phyloP scores from a whole-genome alignment of 2,797 vertebrate species.

The Galagoides demidoff region DNA sequence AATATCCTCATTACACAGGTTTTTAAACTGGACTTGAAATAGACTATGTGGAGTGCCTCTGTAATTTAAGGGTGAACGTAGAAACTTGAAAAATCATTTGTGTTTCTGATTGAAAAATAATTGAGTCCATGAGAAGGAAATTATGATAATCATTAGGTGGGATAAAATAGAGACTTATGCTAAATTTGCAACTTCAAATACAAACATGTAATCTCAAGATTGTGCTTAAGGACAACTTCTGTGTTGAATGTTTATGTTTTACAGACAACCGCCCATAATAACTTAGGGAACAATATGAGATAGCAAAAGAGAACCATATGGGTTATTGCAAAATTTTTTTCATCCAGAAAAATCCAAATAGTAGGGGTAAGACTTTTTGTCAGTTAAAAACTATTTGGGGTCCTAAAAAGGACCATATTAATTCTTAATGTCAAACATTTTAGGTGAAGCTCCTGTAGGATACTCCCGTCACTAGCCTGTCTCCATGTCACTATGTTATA shows the following conservation, averaged over 20 bases:
- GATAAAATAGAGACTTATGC: neutral
- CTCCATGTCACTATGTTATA: no score
- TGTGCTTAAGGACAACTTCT: neutral
- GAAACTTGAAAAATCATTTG: constrained; percentile 83
- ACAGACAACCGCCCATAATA: neutral
- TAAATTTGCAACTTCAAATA: neutral
- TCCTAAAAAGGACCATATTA: neutral
- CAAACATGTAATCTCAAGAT: neutral
- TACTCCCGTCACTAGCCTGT: accelerated
- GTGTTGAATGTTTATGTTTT: neutral
- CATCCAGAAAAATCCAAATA: neutral
- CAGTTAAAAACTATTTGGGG: neutral
- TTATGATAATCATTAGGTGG: constrained; percentile 30
- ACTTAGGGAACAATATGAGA: neutral
- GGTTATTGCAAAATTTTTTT: neutral
- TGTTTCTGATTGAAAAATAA: constrained; percentile 82
- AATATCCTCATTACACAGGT: constrained; percentile 15
- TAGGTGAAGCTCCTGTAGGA: neutral
- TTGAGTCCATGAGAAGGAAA: constrained; percentile 67
- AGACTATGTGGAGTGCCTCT: constrained; percentile 58
- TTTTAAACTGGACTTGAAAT: constrained; percentile 57
- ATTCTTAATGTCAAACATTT: neutral
- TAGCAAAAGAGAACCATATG: neutral
- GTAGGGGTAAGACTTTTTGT: neutral
- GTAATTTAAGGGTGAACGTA: constrained; percentile 68